Conservation (phyloP, 2,113 vertebrate genomes). For the Genyomyrus donnyi region DNA sequence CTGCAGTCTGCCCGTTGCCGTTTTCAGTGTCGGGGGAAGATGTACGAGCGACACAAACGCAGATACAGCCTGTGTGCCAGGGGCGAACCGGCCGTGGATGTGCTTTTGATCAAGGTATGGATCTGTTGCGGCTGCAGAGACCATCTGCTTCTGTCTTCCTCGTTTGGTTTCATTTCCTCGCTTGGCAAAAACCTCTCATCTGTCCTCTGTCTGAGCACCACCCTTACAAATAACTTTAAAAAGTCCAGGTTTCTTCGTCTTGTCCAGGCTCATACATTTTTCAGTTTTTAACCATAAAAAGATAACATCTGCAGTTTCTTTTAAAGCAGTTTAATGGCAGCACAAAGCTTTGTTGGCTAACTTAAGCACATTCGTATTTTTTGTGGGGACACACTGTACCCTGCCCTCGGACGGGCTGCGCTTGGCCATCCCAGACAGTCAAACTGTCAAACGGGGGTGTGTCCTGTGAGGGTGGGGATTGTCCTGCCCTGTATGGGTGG, state of each 20-base stretch:
- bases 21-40: conserved; percentile 53
- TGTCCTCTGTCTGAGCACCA: background rate
- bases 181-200: background rate
- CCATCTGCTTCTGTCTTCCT: background rate
- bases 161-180: background rate
- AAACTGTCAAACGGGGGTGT: background rate
- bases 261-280: background rate
- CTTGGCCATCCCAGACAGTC: background rate
- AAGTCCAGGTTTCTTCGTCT: background rate
- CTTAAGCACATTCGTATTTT: background rate
- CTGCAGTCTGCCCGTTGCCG: conserved; percentile 46
- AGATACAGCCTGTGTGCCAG: conserved; percentile 88
- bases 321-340: background rate
- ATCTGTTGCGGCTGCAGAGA: background rate
- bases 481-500: background rate
- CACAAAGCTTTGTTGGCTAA: background rate
- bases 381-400: background rate
- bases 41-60: conserved; percentile 93
- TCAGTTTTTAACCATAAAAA: background rate
- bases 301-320: background rate
- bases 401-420: background rate
- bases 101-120: conserved; percentile 86
- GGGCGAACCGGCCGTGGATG: conserved; percentile 79
- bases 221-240: background rate
- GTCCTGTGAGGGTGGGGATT: conserved; percentile 28